A percentile compares a stretch with the other conserved stretches of the same genome.
phyloP scores from a whole-genome alignment of 2,888 invertebrate species.

The Orthosia incerta region DNA sequence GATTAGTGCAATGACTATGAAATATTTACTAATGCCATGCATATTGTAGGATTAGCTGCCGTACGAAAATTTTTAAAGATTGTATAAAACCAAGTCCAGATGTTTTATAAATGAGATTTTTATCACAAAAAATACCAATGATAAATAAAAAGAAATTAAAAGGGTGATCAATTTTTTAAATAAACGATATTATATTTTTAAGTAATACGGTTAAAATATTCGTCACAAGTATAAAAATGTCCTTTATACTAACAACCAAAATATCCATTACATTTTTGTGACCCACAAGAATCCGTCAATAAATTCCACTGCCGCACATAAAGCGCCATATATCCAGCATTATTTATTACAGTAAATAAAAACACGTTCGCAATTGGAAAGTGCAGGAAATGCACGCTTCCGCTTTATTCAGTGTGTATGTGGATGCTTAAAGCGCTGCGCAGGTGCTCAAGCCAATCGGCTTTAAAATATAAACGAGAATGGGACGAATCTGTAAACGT shows the following conservation, averaged over 20 bases:
- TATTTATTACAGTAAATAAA: slow-evolving; percentile 48
- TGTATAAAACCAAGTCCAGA: too few relatives aligned
- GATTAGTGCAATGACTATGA: neutral
- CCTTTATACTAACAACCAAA: slow-evolving; percentile 6
- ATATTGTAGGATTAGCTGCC: neutral
- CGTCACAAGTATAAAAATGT: neutral
- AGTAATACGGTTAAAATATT: neutral
- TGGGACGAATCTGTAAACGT: slow-evolving; percentile 15
- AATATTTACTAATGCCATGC: neutral
- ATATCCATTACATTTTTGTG: neutral
- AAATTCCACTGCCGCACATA: slow-evolving; percentile 7
- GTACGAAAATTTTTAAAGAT: neutral
- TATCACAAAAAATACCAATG: too few relatives aligned
- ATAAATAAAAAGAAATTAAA: too few relatives aligned
- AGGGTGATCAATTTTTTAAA: too few relatives aligned
- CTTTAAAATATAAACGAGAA: slow-evolving; percentile 52
- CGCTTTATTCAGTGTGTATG: slow-evolving; percentile 60
- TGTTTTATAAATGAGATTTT: too few relatives aligned
- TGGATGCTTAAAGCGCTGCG: slow-evolving; percentile 36
- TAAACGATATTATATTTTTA: neutral
- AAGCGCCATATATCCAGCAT: slow-evolving; percentile 11
- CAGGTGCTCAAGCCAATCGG: slow-evolving; percentile 48
- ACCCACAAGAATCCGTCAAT: slow-evolving; percentile 7
- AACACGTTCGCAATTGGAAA: slow-evolving; percentile 17
- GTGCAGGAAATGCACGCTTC: slow-evolving; percentile 50